phyloP scores from a whole-genome alignment of 2,113 vertebrate genomes.

The Phycodurus eques region DNA sequence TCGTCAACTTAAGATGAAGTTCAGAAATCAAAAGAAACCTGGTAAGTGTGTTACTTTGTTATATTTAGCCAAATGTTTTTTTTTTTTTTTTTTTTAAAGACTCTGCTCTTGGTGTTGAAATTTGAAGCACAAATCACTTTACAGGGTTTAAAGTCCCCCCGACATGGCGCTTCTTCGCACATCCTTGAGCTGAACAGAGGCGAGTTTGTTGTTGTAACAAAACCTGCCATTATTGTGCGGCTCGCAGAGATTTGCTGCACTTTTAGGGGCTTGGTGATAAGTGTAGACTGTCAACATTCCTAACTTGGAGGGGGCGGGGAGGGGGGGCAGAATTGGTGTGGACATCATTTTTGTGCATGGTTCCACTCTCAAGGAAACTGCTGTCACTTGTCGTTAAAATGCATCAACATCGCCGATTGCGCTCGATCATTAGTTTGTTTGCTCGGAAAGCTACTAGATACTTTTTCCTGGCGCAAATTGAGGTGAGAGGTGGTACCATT shows the following conservation, averaged over 20 bases:
- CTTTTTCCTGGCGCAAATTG: not conserved
- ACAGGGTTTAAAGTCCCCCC: not conserved
- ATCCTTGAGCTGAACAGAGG: not conserved
- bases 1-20: conserved; percentile 65
- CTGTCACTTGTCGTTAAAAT: not conserved
- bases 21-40: conserved; percentile 69
- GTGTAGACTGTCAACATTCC: conserved; percentile 36
- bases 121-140: not conserved
- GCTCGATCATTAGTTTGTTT: not conserved
- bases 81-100: not conserved
- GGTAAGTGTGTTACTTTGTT: conserved; percentile 61
- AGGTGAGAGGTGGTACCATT: not conserved
- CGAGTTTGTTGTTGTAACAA: conserved; percentile 19
- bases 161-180: not conserved
- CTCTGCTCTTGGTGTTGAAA: not conserved
- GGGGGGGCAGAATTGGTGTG: not conserved
- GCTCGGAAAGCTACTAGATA: not conserved
- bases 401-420: not conserved
- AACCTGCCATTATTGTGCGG: conserved; percentile 8
- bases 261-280: conserved; percentile 6
- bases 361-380: not conserved
- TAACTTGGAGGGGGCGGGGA: conserved; percentile 1
- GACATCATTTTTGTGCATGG: not conserved
- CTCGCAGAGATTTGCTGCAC: conserved; percentile 10
- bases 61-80: not conserved